Conservation (phyloP, 2,888 invertebrate species). For the Campaea margaritaria region DNA sequence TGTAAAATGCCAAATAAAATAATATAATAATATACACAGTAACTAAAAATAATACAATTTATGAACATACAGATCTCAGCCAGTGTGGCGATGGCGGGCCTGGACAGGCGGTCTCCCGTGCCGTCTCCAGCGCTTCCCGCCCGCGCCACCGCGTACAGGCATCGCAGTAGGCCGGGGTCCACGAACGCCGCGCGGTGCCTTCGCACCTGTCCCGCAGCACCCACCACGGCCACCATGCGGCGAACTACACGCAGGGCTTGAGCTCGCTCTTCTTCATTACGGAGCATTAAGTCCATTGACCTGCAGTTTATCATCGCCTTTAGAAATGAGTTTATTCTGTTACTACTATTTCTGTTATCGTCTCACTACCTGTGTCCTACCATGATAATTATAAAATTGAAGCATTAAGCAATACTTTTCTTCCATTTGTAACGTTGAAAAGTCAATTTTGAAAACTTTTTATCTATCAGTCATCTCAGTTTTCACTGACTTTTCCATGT, state of each 20-base stretch:
- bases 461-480: too few species aligned
- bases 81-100: conserved; percentile 94
- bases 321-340: too few species aligned
- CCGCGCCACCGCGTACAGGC: conserved; percentile 92
- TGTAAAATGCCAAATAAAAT: too few species aligned
- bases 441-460: too few species aligned
- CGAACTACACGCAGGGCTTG: conserved; percentile 95
- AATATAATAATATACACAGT: too few species aligned
- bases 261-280: conserved; percentile 96
- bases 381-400: too few species aligned
- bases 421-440: too few species aligned
- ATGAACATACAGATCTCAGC: conserved; percentile 92
- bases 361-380: too few species aligned
- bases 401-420: too few species aligned
- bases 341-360: too few species aligned
- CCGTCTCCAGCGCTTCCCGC: conserved; percentile 90
- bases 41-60: not conserved
- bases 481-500: too few species aligned
- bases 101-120: conserved; percentile 90
- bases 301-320: conserved; percentile 65
- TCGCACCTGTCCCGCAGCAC: conserved; percentile 87
- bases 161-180: conserved; percentile 90
- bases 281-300: conserved; percentile 94
- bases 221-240: conserved; percentile 74
- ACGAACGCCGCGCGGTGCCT: conserved; percentile 89